phyloP scores from a whole-genome alignment of 2,888 invertebrate species.

The Nycteola revayana region DNA sequence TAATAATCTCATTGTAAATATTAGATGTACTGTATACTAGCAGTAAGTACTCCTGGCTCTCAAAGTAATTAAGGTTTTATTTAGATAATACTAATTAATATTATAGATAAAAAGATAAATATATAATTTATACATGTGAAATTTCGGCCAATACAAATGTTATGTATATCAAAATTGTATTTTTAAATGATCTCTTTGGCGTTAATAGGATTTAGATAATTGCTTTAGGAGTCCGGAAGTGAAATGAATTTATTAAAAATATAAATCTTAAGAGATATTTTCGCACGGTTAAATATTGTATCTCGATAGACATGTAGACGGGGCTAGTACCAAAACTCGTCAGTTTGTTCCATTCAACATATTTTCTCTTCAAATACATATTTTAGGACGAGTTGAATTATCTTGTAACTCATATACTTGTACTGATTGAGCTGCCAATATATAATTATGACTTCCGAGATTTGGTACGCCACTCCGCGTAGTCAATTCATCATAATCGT shows the following conservation, averaged over 20 bases:
- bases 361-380: conserved; percentile 3
- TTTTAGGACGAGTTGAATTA: neutral
- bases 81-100: conserved; percentile 62
- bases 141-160: conserved; percentile 77
- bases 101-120: conserved; percentile 50
- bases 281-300: conserved; percentile 76
- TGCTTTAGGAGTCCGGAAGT: conserved; percentile 81
- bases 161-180: conserved; percentile 79
- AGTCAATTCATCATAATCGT: conserved; percentile 62
- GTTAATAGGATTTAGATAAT: conserved; percentile 70
- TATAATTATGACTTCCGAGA: conserved; percentile 33
- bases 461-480: conserved; percentile 38
- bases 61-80: conserved; percentile 78
- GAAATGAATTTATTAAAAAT: conserved; percentile 78
- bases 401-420: conserved; percentile 5
- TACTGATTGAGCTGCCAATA: conserved; percentile 19
- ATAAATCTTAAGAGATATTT: conserved; percentile 76
- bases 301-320: conserved; percentile 54
- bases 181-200: conserved; percentile 80
- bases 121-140: conserved; percentile 67
- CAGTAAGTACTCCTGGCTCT: conserved; percentile 78
- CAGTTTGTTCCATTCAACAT: conserved; percentile 16
- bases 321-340: conserved; percentile 35
- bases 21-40: conserved; percentile 62
- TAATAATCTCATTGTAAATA: conserved; percentile 79